These are phyloP conservation scores for Shargacucullia verbasci DNA, from an alignment of 2,888 invertebrate genomes.

Conservation along the genomic window DNA sequence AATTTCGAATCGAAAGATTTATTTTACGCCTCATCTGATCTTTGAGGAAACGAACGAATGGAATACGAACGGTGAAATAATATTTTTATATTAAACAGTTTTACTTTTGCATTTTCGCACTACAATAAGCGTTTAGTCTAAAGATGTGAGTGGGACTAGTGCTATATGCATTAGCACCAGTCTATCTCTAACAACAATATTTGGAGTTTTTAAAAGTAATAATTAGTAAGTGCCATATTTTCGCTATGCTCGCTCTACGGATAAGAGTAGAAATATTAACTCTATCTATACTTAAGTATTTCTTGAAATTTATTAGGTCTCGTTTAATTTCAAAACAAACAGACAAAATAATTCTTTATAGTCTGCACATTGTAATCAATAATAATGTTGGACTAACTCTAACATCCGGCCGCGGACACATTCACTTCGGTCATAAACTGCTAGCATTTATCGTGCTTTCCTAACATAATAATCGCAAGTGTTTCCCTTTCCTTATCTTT, in stretches of 20 bases:
- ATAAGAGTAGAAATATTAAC: too few relatives aligned
- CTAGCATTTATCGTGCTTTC: slow-evolving; percentile 42
- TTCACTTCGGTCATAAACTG: slow-evolving; percentile 36
- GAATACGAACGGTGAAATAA: slow-evolving; percentile 6
- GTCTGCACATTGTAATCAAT: slow-evolving; percentile 29
- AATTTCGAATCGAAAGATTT: slow-evolving; percentile 34
- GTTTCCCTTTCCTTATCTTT: slow-evolving; percentile 24
- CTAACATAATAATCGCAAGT: slow-evolving; percentile 38
- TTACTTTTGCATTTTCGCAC: too few relatives aligned
- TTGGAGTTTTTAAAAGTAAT: too few relatives aligned
- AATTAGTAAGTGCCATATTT: too few relatives aligned
- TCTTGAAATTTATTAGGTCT: too few relatives aligned
- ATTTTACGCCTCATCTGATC: slow-evolving; percentile 27
- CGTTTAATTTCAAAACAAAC: too few relatives aligned
- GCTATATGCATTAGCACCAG: background rate
- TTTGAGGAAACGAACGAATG: slow-evolving; percentile 4
- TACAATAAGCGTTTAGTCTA: slow-evolving; percentile 5
- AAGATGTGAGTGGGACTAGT: slow-evolving; percentile 4
- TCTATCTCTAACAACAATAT: background rate
- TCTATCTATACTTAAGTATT: too few relatives aligned
- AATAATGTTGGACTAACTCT: slow-evolving; percentile 16
- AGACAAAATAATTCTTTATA: background rate
- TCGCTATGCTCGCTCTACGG: too few relatives aligned
- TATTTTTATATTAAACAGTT: too few relatives aligned
- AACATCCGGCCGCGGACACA: slow-evolving; percentile 33